phyloP scores from a whole-genome alignment of 53 echinoderm and acorn worm genomes.

The Apostichopus leukothele region DNA sequence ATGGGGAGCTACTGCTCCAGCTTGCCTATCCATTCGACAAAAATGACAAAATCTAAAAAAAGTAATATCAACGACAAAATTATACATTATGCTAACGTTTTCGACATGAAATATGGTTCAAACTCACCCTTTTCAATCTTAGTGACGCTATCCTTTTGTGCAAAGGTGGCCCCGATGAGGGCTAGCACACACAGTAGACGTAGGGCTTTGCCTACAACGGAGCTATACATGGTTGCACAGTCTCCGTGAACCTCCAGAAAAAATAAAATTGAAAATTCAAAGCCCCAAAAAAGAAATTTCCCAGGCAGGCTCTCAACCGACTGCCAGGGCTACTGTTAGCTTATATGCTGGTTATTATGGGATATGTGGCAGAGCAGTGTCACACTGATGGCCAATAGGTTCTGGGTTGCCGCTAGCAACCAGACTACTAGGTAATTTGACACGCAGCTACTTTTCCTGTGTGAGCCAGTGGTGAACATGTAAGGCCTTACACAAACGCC shows the following conservation, averaged over 20 bases:
- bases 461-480: constrained; percentile 38
- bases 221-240: constrained; percentile 98
- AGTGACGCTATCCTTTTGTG: neutral
- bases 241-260: constrained; percentile 77
- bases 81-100: neutral
- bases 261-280: constrained; percentile 51
- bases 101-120: neutral
- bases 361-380: constrained; percentile 75
- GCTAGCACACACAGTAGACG: constrained; percentile 42
- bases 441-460: constrained; percentile 54
- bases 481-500: constrained; percentile 27
- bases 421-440: constrained; percentile 45
- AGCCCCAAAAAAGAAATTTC: constrained; percentile 54
- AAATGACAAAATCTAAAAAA: neutral
- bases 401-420: constrained; percentile 57
- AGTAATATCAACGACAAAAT: too few relatives aligned
- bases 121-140: constrained; percentile 1
- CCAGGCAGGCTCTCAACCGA: constrained; percentile 54
- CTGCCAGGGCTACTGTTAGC: constrained; percentile 78
- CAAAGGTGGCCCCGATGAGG: constrained; percentile 22
- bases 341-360: constrained; percentile 85
- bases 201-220: constrained; percentile 81
- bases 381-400: constrained; percentile 78
- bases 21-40: constrained; percentile 40
- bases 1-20: constrained; percentile 41